A percentile compares a stretch with the other conserved stretches of the same genome.
Evolutionary conservation across 1,140 invertebrate species (phyloP).

Genomic region (Sminthurinus signatus): DNA sequence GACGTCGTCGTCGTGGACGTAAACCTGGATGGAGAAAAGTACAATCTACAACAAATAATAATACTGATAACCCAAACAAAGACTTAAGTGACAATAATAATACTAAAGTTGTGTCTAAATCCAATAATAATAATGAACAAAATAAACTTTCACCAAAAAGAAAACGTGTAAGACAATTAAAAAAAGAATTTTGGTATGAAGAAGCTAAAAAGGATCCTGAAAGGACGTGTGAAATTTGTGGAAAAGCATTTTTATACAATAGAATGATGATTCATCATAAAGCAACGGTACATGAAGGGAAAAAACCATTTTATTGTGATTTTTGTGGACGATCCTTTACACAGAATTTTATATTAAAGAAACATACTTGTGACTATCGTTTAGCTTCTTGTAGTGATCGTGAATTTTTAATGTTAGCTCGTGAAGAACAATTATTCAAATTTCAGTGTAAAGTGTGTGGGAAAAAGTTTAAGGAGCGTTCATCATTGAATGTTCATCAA

Average conservation of each 20-base stretch:
- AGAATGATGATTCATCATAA: slow-evolving; percentile 1
- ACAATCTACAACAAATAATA: not conserved
- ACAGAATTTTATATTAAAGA: slow-evolving; percentile 8
- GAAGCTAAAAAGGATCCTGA: not conserved
- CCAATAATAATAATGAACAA: not conserved
- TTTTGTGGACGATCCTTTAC: not conserved
- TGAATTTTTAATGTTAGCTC: not conserved
- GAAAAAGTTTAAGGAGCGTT: slow-evolving; percentile 9
- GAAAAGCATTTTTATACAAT: not conserved
- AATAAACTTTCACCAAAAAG: not conserved
- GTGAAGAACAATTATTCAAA: not conserved
- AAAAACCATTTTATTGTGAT: not conserved
- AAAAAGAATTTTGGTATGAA: slow-evolving; percentile 2
- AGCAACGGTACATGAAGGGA: not conserved
- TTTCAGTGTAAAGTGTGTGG: not conserved
- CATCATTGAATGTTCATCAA: not conserved
- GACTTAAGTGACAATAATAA: not conserved
- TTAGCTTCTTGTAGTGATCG: not conserved
- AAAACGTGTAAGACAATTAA: not conserved
- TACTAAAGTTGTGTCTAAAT: not conserved
- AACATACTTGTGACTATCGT: slow-evolving; percentile 4
- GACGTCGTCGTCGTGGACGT: not conserved
- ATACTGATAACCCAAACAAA: not conserved
- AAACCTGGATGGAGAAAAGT: not conserved
- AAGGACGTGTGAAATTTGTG: slow-evolving; percentile 2